phyloP scores from a whole-genome alignment of 2,797 vertebrate genomes.

The Coracias cyanogaster region DNA sequence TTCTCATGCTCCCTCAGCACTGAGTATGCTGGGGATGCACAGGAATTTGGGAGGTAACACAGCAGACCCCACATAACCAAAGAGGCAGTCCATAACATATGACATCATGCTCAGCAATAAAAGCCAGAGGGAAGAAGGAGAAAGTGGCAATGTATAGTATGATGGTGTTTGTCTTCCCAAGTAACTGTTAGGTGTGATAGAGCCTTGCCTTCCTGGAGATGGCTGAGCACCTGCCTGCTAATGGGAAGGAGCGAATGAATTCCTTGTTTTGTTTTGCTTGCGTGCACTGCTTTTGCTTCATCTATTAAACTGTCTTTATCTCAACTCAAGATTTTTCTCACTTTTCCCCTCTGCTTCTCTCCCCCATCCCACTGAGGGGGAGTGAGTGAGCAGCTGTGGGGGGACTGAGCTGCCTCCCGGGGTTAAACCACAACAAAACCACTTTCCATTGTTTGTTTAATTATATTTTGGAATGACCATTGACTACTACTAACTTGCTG shows the following conservation, averaged over 20 bases:
- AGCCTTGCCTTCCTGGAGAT: neutral
- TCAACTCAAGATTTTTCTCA: neutral
- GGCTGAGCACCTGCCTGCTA: no score
- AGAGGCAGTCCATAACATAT: neutral
- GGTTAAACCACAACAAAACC: neutral
- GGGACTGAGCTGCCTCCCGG: neutral
- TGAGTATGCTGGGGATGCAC: neutral
- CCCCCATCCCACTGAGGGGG: neutral
- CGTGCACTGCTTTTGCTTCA: fast-evolving
- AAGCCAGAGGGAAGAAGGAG: no score
- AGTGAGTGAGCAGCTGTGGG: fast-evolving
- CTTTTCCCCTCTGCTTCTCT: neutral
- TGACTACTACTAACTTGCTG: neutral
- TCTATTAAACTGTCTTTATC: neutral
- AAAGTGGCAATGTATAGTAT: no score
- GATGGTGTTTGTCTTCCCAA: no score
- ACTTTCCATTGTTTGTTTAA: neutral
- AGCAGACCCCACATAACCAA: neutral
- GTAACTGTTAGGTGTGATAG: fast-evolving
- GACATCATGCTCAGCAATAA: no score
- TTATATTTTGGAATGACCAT: neutral
- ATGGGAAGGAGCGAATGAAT: no score
- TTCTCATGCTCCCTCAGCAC: neutral
- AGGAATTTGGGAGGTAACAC: neutral
- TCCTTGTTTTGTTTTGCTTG: neutral